These are phyloP conservation scores for Lasioglossum vierecki DNA, from an alignment of 2,888 invertebrate species.

Conservation along the genomic window DNA sequence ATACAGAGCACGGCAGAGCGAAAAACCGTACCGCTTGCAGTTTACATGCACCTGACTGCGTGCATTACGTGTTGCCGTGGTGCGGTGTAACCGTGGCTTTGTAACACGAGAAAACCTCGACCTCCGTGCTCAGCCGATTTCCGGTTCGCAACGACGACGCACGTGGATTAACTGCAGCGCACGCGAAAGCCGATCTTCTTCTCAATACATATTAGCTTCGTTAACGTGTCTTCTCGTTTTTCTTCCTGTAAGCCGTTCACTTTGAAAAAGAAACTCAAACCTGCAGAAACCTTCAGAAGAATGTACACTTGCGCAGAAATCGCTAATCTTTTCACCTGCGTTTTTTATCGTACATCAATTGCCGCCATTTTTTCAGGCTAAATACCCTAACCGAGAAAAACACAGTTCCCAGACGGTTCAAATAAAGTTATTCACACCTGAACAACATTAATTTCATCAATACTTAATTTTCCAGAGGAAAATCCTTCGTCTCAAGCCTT, in stretches of 20 bases:
- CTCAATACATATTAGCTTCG: background rate
- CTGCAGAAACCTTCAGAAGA: background rate
- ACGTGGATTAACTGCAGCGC: constrained; percentile 12
- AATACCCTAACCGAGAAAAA: too few relatives aligned
- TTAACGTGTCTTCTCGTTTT: background rate
- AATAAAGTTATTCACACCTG: too few relatives aligned
- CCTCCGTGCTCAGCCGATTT: constrained; percentile 56
- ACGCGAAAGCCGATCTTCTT: constrained; percentile 30
- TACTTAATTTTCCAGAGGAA: background rate
- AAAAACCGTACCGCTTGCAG: background rate
- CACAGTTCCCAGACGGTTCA: too few relatives aligned
- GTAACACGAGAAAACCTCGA: constrained; percentile 57
- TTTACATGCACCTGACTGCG: constrained; percentile 12
- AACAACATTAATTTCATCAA: too few relatives aligned
- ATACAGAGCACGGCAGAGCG: background rate
- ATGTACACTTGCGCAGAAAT: too few relatives aligned
- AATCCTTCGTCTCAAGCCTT: background rate
- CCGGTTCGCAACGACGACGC: constrained; percentile 40
- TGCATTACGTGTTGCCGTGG: constrained; percentile 4
- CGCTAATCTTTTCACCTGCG: too few relatives aligned
- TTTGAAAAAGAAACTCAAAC: background rate
- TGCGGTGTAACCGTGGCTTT: constrained; percentile 48
- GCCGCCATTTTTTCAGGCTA: too few relatives aligned
- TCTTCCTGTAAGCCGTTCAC: background rate
- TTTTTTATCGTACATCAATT: too few relatives aligned